Percentiles rank a stretch among this genome's conserved stretches.
Conservation (phyloP, 2,797 vertebrate species). For the Cottoperca gobio region DNA sequence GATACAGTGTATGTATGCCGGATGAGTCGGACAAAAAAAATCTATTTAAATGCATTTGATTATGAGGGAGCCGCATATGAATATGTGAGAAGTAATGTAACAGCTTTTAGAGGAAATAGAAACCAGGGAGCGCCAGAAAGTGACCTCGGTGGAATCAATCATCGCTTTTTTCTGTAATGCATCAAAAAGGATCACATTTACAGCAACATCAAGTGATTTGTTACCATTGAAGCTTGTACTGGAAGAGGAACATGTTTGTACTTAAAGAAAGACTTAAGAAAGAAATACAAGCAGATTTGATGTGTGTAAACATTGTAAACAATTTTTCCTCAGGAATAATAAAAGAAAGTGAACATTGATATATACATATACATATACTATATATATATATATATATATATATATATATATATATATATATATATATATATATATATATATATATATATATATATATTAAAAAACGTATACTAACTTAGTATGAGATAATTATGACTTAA, state of each 20-base stretch:
- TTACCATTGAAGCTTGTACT: conserved; percentile 22
- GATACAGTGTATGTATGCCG: conserved; percentile 1
- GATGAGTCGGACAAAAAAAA: conserved; percentile 12
- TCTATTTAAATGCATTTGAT: conserved; percentile 51
- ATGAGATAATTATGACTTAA: neutral
- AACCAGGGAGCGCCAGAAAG: conserved; percentile 17
- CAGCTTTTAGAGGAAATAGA: conserved; percentile 54
- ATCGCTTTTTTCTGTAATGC: conserved; percentile 38
- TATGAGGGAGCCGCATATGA: conserved; percentile 22
- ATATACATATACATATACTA: too few relatives aligned
- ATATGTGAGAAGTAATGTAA: conserved; percentile 38
- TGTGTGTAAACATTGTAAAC: neutral
- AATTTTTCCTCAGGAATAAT: neutral
- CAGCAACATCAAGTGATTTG: conserved; percentile 18
- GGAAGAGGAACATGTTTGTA: neutral
- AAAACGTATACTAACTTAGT: too few relatives aligned
- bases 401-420: too few relatives aligned
- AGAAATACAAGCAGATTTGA: conserved; percentile 3
- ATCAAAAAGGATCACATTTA: conserved; percentile 53
- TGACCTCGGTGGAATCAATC: conserved; percentile 46
- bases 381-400: too few relatives aligned
- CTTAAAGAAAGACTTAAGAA: neutral
- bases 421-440: too few relatives aligned
- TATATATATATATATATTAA: too few relatives aligned
- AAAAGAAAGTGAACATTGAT: neutral